Evolutionary conservation across 2,113 vertebrate genomes (phyloP), one percentile per base, ranked within the genome.

Genomic region (Formicarius rufipectus): DNA sequence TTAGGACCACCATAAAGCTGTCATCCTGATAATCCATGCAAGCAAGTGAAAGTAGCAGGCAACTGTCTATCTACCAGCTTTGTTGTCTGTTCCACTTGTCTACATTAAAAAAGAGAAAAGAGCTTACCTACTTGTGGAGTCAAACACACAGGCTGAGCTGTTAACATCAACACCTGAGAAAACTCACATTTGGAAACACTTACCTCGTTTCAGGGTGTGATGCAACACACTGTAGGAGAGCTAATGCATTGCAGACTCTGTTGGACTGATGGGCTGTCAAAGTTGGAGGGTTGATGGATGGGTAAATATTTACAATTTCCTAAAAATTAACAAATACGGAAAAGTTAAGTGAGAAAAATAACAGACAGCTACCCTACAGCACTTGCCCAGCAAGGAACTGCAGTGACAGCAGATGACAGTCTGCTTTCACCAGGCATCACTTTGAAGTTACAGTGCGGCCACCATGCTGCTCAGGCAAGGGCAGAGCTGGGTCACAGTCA

Each of bases 281-380:
- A 10, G 99, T 99, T 0, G 99, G 99, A 49, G 99, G 99, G 92
- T 99, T 99, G 96, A 99, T 99, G n/a, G 99, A 99, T 45, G 99
- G 99, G 93, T 99, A 99, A 97, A 99, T 99, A 98, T 99, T 99
- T 95, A 99, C 99, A 93, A 99, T 99, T 98, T 99, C 99, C 99
- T 99, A 85, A 80, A 79, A 75, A 74, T 73, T 89, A 93, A 37
- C 10, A 92, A 39, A 50, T 16, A 35, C 45, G 59, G 39, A 77
- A 62, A 88, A 58, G 40, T 81, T 89, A 90, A 63, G 77, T 25
- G 37, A 78, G 33, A 55, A 83, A 91, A 86, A 20, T 53, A 44
- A 6, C 47, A 85, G 42, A 75, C 78, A 72, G 31, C 17, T 45
- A 37, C 31, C 80, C 30, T 47, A 75, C 68, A 76, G 53, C 40